Evolutionary conservation across 2,797 vertebrate genomes (phyloP).

Genomic region (Falco concolor): DNA sequence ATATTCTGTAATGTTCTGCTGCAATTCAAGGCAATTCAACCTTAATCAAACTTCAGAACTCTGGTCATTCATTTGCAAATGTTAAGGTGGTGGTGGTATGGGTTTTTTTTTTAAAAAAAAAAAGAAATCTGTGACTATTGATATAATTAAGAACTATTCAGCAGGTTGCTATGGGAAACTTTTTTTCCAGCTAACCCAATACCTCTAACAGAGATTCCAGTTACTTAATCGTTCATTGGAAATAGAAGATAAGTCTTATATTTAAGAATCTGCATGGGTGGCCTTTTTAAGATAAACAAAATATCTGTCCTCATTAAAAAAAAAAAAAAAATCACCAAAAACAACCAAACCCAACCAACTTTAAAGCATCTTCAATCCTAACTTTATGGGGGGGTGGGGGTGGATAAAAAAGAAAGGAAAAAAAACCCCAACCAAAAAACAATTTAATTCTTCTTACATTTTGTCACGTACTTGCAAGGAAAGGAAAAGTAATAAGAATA

Average conservation of each 20-base stretch:
- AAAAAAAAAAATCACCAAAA: background rate
- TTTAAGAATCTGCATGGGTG: background rate
- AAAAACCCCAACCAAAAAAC: too few species aligned
- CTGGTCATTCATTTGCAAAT: background rate
- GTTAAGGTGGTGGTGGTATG: background rate
- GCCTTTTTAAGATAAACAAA: background rate
- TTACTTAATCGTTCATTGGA: background rate
- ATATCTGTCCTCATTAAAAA: background rate
- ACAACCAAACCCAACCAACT: background rate
- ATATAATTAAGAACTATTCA: conserved; percentile 20
- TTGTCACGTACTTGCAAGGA: background rate
- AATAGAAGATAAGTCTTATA: background rate
- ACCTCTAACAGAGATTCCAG: background rate
- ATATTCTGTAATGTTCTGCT: background rate
- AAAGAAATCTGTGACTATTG: background rate
- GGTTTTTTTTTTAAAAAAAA: background rate
- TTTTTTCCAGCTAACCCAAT: background rate
- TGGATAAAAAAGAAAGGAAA: too few species aligned
- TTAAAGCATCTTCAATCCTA: background rate
- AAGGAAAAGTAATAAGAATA: background rate
- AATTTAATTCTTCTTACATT: background rate
- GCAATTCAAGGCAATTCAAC: background rate
- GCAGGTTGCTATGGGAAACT: background rate
- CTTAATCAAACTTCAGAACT: conserved; percentile 7
- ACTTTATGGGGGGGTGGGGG: background rate